A percentile compares a stretch with the other conserved stretches of the same genome.
Evolutionary conservation across 2,888 invertebrate genomes (phyloP).

Genomic region (Plagiodera versicolora): DNA sequence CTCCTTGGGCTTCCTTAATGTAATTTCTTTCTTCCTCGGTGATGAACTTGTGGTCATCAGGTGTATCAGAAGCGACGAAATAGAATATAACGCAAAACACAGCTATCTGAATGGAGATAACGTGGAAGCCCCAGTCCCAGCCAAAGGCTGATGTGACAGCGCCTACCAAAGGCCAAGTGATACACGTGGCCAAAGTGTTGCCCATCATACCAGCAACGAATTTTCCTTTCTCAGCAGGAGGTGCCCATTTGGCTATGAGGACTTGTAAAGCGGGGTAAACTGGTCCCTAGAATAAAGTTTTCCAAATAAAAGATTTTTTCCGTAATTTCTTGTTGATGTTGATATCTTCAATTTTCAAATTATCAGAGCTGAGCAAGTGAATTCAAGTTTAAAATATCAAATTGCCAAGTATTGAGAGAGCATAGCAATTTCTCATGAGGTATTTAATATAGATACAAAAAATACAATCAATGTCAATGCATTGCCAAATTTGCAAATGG

Average conservation of each 20-base stretch:
- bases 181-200: conserved; percentile 71
- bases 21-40: conserved; percentile 64
- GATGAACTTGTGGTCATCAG: conserved; percentile 65
- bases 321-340: too few species aligned
- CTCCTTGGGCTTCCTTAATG: conserved; percentile 52
- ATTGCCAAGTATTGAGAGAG: too few species aligned
- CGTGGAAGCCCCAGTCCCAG: conserved; percentile 71
- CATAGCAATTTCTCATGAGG: too few species aligned
- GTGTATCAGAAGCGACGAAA: conserved; percentile 66
- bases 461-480: too few species aligned
- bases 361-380: too few species aligned
- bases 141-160: conserved; percentile 63
- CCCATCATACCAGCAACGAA: conserved; percentile 74
- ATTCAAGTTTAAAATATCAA: too few species aligned
- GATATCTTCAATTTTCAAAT: too few species aligned
- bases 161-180: conserved; percentile 71
- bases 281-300: conserved; percentile 56
- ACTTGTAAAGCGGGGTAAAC: conserved; percentile 67
- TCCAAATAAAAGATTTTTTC: too few species aligned
- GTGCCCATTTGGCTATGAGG: conserved; percentile 72
- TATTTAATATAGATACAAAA: too few species aligned
- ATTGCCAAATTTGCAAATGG: too few species aligned
- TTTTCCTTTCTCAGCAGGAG: conserved; percentile 73
- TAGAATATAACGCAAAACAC: conserved; percentile 65
- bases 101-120: conserved; percentile 61